Evolutionary conservation across 1,140 invertebrate species (phyloP), one percentile per base, ranked within the genome.

Genomic region (Nasonia giraulti): DNA sequence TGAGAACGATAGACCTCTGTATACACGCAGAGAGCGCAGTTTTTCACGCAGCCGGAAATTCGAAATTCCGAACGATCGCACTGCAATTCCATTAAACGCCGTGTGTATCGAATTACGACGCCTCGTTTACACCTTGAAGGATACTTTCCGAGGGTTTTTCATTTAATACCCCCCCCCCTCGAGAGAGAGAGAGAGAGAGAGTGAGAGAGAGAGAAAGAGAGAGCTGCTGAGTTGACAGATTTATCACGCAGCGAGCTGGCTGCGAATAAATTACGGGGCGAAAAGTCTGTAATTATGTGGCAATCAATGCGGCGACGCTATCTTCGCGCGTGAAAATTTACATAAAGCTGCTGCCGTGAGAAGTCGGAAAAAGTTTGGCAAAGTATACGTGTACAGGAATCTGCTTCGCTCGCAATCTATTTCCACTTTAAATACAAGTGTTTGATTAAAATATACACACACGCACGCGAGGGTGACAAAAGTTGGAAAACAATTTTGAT

Each of bases 281-380:
- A 44, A 74, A 82, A 44, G n/a, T 74, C 33, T 76, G 4, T 44
- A 82, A 82, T 82, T 82, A 68, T 82, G 68, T 40, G 47, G 33
- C 55, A 75, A 82, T 76, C 20, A n/a, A 68, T 74, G 73, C 2
- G n/a, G 31, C 40, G 62, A 3, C 3, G 33, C 33, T 37, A 82
- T 76, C 40, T 44, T 27, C 71, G 12, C 2, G 27, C 7, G 14
- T 14, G 2, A 31, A 74, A 71, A 82, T 82, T 82, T 74, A 33
- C 71, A 82, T 82, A 62, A 44, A 8, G 10, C 33, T 8, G 40
- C 40, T 5, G 40, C 40, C 0, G 40, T 8, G 40, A 7, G 40
- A 23, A 55, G 14, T 17, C 71, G 27, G 47, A 47, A 75, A 66
- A 82, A 62, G 66, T 68, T 23, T 23, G 10, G 20, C 14, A 12